Percentiles rank a stretch among this genome's conserved stretches.
Evolutionary conservation across 2,797 vertebrate species (phyloP).

Genomic region (Trichosurus vulpecula): DNA sequence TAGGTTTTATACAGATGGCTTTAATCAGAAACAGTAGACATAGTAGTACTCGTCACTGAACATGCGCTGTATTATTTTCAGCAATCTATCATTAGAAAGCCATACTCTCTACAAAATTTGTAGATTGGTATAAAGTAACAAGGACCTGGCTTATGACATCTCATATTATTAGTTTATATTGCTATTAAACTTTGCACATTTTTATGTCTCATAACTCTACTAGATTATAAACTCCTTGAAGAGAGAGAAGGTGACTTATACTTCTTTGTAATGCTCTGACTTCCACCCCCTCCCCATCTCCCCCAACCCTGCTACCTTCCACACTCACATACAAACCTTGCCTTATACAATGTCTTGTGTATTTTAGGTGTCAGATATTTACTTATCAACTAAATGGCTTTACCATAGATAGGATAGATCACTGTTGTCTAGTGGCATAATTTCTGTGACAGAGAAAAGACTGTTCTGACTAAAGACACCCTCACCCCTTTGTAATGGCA

Average conservation of each 20-base stretch:
- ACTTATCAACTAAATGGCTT: not conserved
- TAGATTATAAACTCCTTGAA: not conserved
- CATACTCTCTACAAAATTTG: not conserved
- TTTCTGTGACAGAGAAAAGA: slow-evolving; percentile 21
- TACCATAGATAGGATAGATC: not conserved
- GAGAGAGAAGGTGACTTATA: not conserved
- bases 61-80: slow-evolving; percentile 15
- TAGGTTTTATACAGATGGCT: slow-evolving; percentile 22
- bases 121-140: not conserved
- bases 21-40: slow-evolving; percentile 22
- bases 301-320: too few species aligned
- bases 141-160: not conserved
- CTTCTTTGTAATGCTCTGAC: not conserved
- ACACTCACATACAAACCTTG: not conserved
- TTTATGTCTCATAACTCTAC: not conserved
- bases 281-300: not conserved
- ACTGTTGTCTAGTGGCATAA: not conserved
- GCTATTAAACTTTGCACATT: not conserved
- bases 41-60: slow-evolving; percentile 4
- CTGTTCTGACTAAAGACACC: not conserved
- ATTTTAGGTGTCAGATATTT: not conserved
- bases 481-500: too few species aligned
- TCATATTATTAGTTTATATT: not conserved
- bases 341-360: not conserved
- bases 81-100: slow-evolving; percentile 28